phyloP scores from a whole-genome alignment of 2,888 invertebrate species.

The Himalopsyche japonica region DNA sequence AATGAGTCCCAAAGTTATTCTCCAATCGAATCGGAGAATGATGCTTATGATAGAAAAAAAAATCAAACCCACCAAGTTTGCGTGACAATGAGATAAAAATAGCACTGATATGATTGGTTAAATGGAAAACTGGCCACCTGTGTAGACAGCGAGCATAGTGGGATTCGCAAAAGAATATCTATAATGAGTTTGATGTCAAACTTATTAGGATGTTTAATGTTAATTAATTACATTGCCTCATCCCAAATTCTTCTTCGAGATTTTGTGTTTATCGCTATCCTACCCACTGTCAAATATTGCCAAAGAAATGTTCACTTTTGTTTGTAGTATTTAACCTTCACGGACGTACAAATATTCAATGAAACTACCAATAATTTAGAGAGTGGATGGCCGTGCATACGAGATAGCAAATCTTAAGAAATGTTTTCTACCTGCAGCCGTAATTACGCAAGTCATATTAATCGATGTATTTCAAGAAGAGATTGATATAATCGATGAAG shows the following conservation, averaged over 20 bases:
- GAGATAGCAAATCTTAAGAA: background rate
- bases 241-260: slow-evolving; percentile 17
- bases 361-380: slow-evolving; percentile 15
- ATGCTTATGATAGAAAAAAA: too few relatives aligned
- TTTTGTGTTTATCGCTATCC: background rate
- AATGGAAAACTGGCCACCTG: background rate
- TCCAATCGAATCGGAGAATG: too few relatives aligned
- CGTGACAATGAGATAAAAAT: background rate
- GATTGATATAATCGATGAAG: background rate
- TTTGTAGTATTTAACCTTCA: slow-evolving; percentile 23
- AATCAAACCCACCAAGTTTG: too few relatives aligned
- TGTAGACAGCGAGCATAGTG: background rate
- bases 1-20: too few relatives aligned
- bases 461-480: background rate
- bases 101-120: background rate
- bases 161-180: background rate
- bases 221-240: slow-evolving; percentile 5
- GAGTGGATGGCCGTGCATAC: slow-evolving; percentile 31
- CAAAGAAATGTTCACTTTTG: slow-evolving; percentile 5
- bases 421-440: background rate
- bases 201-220: background rate
- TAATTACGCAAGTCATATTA: background rate
- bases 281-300: slow-evolving; percentile 28
- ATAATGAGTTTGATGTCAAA: background rate
- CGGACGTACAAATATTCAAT: slow-evolving; percentile 19